Conservation (phyloP, 2,888 invertebrate species). For the Conchocele bisecta region DNA sequence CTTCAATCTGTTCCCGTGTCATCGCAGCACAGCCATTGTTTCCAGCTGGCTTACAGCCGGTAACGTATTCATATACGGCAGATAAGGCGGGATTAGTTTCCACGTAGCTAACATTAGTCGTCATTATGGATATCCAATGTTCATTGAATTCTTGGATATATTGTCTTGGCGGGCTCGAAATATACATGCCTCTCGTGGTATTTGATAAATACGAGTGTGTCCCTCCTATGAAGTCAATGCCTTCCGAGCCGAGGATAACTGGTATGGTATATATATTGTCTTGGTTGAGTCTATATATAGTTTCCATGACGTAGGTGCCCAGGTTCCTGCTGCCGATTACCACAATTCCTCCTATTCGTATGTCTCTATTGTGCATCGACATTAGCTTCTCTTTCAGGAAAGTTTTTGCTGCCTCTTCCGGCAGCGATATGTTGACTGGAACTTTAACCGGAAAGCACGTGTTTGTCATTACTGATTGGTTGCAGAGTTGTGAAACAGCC, state of each 20-base stretch:
- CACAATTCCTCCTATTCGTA: not conserved
- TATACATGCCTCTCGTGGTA: not conserved
- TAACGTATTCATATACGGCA: not conserved
- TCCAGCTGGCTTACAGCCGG: not conserved
- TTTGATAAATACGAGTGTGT: not conserved
- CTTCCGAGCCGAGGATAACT: not conserved
- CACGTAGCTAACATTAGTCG: not conserved
- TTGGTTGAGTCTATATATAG: not conserved
- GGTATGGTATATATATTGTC: not conserved
- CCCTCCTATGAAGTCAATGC: not conserved
- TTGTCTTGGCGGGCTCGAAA: not conserved
- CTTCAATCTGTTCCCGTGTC: not conserved
- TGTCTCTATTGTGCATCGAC: not conserved
- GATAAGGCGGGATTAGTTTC: not conserved
- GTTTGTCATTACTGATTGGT: not conserved
- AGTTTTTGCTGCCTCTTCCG: not conserved
- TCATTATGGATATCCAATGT: not conserved
- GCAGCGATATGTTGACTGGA: not conserved
- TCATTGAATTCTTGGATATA: not conserved
- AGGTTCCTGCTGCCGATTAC: not conserved
- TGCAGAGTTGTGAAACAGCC: constrained; percentile 16
- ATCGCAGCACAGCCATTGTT: not conserved
- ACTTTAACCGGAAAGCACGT: not conserved
- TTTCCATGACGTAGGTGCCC: not conserved
- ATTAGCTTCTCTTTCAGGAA: not conserved